Base-by-base conservation (phyloP, 2,888 invertebrate species). In the Alloscopus bannaensis region DNA sequence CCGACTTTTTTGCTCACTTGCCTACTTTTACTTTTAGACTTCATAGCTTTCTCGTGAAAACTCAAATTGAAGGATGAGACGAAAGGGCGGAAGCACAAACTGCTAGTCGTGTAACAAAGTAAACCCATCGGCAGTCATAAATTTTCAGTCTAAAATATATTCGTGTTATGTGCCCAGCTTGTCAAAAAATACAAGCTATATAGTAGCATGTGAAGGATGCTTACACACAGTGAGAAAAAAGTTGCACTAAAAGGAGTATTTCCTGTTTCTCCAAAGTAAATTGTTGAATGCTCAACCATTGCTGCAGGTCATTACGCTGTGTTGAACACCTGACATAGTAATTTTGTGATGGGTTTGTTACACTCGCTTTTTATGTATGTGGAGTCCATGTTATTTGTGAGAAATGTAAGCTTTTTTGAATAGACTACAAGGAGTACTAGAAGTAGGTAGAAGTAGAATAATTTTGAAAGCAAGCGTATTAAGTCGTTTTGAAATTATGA, bases 241-340 rank as follows among this genome's bases (percentile, higher is more conserved):
- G 1, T 11, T 18, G 1, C n/a, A n/a, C 18, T 11, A 18, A 8
- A 18, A 18, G 3, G 2, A 6, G 22, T 20, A 20, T 50, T 50
- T 13, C 18, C n/a, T 42, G 18, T 18, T 50, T 50, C 20, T 18
- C 6, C 20, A 20, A 22, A 20, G 3, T 18, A 18, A 20, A 13
- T 36, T 6, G 36, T 8, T 6, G 36, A 36, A 6, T 36, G 13
- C 36, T 13, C 13, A 36, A 13, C 36, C 36, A 36, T 13, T 8
- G 36, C 13, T 36, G 50, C 50, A 18, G 50, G 20, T 50, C 50
- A 50, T 50, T 50, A 50, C 50, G 50, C 50, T 50, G 20, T 18
- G 50, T n/a, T 50, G 50, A 50, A 18, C 50, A 50, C 50, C 47
- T 47, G 50, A 18, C 20, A 50, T 50, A 18, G 18, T 50, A 50